These are phyloP conservation scores for Tiaroga cobitis DNA, from an alignment of 2,797 vertebrate genomes.

Conservation along the genomic window DNA sequence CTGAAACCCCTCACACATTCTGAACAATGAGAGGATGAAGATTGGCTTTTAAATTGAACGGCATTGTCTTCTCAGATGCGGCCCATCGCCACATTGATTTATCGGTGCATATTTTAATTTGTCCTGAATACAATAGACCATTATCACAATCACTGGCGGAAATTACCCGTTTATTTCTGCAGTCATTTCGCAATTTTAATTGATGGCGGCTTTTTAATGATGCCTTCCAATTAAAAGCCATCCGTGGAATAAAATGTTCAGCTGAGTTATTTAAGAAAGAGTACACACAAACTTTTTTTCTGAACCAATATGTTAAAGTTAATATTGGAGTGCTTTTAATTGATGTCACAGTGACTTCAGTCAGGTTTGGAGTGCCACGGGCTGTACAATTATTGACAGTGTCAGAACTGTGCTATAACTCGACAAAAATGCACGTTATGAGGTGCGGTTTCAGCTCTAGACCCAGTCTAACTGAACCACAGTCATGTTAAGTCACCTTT, in stretches of 20 bases:
- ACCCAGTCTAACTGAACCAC: constrained; percentile 47
- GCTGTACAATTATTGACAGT: constrained; percentile 5
- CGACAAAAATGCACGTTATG: neutral
- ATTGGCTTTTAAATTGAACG: constrained; percentile 48
- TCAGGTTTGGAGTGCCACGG: neutral
- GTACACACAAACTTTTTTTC: neutral
- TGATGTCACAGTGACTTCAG: constrained; percentile 4
- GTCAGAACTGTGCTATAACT: neutral
- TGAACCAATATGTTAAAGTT: neutral
- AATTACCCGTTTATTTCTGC: constrained; percentile 39
- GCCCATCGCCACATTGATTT: constrained; percentile 29
- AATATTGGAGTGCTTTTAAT: neutral
- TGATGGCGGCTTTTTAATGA: constrained; percentile 40
- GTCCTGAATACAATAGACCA: constrained; percentile 31
- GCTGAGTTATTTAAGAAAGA: neutral
- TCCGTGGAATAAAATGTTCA: neutral
- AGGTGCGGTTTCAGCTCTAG: neutral
- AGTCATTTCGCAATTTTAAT: constrained; percentile 30
- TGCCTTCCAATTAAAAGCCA: constrained; percentile 27
- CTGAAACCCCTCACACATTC: constrained; percentile 41
- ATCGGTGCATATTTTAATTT: constrained; percentile 43
- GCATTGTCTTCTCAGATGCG: constrained; percentile 42
- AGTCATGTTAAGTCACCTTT: constrained; percentile 17
- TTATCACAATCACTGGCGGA: constrained; percentile 8
- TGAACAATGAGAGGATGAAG: constrained; percentile 40